These are phyloP conservation scores for Xiphophorus maculatus DNA, from an alignment of 2,113 vertebrate genomes.

Conservation along the genomic window DNA sequence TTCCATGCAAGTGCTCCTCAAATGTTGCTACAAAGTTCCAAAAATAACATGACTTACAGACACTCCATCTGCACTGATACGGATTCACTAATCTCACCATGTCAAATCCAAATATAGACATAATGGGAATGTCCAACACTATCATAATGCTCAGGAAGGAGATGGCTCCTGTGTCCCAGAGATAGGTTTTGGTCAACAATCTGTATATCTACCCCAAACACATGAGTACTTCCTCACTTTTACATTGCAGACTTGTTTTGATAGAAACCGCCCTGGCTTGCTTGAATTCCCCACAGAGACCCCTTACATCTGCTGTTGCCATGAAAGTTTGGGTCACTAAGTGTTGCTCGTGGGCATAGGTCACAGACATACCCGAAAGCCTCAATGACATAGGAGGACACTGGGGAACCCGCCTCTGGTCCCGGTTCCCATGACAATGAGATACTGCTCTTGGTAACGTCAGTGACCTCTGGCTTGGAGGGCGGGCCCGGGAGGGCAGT, in stretches of 20 bases:
- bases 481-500: slow-evolving; percentile 90
- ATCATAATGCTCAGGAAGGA: no score
- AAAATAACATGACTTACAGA: not conserved
- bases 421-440: slow-evolving; percentile 94
- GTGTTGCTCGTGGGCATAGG: slow-evolving; percentile 54
- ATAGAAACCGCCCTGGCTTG: slow-evolving; percentile 17
- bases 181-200: no score
- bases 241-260: not conserved
- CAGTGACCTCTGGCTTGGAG: slow-evolving; percentile 93
- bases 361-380: slow-evolving; percentile 91
- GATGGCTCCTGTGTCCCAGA: no score
- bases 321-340: slow-evolving; percentile 66
- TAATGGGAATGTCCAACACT: no score
- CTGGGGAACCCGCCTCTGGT: slow-evolving; percentile 84
- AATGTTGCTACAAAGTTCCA: not conserved
- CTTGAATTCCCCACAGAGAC: slow-evolving; percentile 42
- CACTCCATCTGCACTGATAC: no score
- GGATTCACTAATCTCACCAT: not conserved
- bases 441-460: slow-evolving; percentile 95
- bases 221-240: not conserved
- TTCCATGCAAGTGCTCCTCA: not conserved
- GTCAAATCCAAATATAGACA: not conserved
- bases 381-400: slow-evolving; percentile 93
- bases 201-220: slow-evolving; percentile 2
- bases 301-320: slow-evolving; percentile 61